Evolutionary conservation across 2,888 invertebrate genomes (phyloP).

Genomic region (Choreutis nemorana): DNA sequence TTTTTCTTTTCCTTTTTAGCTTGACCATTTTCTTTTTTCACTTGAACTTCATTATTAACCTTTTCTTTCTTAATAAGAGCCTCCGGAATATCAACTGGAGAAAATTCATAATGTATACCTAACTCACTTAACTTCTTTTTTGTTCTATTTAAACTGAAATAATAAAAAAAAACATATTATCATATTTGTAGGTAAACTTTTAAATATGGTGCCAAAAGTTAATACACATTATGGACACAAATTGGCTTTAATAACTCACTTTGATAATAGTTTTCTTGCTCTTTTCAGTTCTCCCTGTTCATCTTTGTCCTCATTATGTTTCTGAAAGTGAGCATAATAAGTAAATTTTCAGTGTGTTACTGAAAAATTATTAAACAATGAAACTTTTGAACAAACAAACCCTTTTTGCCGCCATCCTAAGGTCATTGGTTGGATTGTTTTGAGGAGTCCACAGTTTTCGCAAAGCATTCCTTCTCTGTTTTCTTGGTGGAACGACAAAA

Average conservation of each 20-base stretch:
- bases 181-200: background rate
- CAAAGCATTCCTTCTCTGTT: constrained; percentile 66
- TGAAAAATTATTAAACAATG: background rate
- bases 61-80: constrained; percentile 16
- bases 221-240: background rate
- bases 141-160: constrained; percentile 46
- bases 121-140: constrained; percentile 48
- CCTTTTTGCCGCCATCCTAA: constrained; percentile 43
- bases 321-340: constrained; percentile 21
- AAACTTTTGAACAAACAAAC: constrained; percentile 13
- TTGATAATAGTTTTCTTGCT: constrained; percentile 39
- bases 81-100: constrained; percentile 55
- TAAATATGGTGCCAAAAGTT: background rate
- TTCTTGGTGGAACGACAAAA: constrained; percentile 72
- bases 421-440: constrained; percentile 47
- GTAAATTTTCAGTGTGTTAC: background rate
- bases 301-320: constrained; percentile 39
- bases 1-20: constrained; percentile 10
- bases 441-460: constrained; percentile 57
- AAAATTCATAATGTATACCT: constrained; percentile 61
- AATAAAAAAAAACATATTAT: constrained; percentile 5
- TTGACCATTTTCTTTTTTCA: constrained; percentile 10
- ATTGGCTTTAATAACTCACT: too few relatives aligned
- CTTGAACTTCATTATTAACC: constrained; percentile 7
- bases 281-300: constrained; percentile 37